phyloP scores from a whole-genome alignment of 37 sponge, comb jelly and placozoan species.

The Cliona cf. orientalis region DNA sequence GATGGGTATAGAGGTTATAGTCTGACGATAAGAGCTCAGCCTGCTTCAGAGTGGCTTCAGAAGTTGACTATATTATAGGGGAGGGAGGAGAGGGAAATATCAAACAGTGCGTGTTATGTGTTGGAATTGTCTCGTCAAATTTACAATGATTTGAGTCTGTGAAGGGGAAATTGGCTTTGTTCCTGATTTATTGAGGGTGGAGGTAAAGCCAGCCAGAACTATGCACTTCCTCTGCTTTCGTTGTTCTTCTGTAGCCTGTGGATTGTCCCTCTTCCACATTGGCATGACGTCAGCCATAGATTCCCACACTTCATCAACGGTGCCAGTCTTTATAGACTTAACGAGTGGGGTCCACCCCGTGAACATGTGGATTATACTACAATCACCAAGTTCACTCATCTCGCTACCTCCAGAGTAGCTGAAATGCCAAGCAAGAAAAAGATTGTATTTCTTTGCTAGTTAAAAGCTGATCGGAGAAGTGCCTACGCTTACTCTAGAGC shows the following conservation, averaged over 20 bases:
- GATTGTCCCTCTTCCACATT: slow-evolving; percentile 42
- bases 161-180: not conserved
- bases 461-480: not conserved
- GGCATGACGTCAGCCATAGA: slow-evolving; percentile 35
- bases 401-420: slow-evolving; percentile 12
- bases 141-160: not conserved
- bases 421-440: slow-evolving; percentile 1
- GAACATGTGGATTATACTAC: slow-evolving; percentile 81
- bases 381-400: slow-evolving; percentile 61
- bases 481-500: slow-evolving; percentile 80
- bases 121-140: not conserved
- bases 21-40: not conserved
- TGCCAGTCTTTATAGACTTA: slow-evolving; percentile 6
- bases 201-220: slow-evolving; percentile 3
- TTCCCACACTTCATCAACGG: slow-evolving; percentile 17
- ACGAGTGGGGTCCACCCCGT: slow-evolving; percentile 87
- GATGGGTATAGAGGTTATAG: not conserved
- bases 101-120: not conserved
- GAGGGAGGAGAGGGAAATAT: not conserved
- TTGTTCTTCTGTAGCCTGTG: not conserved
- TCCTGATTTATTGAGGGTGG: not conserved
- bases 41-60: not conserved
- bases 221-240: not conserved
- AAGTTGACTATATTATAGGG: slow-evolving; percentile 1
- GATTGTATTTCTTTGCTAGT: not conserved